Conservation (phyloP, 2,113 vertebrate species). For the Indri indri region DNA sequence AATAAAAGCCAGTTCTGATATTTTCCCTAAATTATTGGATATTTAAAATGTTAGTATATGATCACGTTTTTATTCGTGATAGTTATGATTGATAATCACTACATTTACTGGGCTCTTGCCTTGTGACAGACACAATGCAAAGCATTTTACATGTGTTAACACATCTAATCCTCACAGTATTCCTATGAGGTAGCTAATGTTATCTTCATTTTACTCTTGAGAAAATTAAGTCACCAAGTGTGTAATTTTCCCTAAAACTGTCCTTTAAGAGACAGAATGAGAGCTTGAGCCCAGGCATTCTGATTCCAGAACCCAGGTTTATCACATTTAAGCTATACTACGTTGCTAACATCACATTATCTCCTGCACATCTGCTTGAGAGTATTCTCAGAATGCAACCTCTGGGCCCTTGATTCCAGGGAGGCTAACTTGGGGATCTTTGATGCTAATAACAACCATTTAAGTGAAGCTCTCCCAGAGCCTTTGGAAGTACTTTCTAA, state of each 20-base stretch:
- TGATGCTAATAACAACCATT: neutral
- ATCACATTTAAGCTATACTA: neutral
- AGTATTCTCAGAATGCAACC: neutral
- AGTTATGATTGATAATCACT: neutral
- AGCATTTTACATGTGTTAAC: neutral
- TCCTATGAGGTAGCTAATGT: neutral
- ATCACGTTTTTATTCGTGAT: constrained; percentile 3
- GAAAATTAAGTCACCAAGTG: neutral
- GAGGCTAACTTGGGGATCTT: neutral
- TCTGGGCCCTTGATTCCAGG: neutral
- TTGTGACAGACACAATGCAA: neutral
- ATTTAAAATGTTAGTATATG: neutral
- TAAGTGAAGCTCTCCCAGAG: neutral
- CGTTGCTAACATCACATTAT: neutral
- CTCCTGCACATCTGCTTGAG: neutral
- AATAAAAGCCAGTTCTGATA: neutral
- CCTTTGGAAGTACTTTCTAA: neutral
- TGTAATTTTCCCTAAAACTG: neutral
- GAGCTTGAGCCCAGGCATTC: neutral
- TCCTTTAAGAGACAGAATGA: neutral
- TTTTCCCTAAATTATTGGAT: neutral
- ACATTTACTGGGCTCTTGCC: neutral
- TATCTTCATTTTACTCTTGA: neutral
- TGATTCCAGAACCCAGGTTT: neutral
- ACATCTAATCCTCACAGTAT: neutral